Evolutionary conservation across 2,113 vertebrate species (phyloP).

Genomic region (Ciconia maguari): DNA sequence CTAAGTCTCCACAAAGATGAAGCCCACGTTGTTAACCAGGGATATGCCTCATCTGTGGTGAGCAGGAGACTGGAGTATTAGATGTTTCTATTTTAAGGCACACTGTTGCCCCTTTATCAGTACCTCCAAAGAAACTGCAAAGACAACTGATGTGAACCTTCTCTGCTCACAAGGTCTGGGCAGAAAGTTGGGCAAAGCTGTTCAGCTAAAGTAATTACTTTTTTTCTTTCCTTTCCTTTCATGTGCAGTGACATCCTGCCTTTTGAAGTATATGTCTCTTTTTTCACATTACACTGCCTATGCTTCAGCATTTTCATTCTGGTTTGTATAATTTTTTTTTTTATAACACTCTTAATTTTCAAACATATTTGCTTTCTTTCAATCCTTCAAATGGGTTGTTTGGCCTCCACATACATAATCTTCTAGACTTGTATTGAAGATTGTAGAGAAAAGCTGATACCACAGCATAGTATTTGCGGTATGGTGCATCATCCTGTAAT

Average conservation of each 20-base stretch:
- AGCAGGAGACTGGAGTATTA: not conserved
- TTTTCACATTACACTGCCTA: not conserved
- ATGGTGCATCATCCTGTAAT: not conserved
- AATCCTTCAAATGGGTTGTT: not conserved
- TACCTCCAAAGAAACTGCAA: not conserved
- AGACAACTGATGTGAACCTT: not conserved
- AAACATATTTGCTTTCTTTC: not conserved
- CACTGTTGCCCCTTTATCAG: not conserved
- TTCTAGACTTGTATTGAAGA: not conserved
- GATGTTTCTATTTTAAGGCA: not conserved
- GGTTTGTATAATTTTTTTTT: not conserved
- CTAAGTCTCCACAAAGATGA: not conserved
- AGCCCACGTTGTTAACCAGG: not conserved
- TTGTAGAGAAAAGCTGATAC: not conserved
- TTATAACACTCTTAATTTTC: not conserved
- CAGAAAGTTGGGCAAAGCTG: not conserved
- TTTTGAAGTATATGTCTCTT: not conserved
- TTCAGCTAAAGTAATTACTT: not conserved
- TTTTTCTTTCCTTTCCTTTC: not conserved
- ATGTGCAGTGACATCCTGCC: not conserved
- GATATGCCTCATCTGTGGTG: not conserved
- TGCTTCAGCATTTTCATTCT: not conserved
- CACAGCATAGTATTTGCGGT: not conserved
- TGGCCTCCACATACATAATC: not conserved
- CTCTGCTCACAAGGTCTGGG: not conserved